A percentile compares a stretch with the other conserved stretches of the same genome.
phyloP scores from a whole-genome alignment of 2,113 vertebrate species.

The Brachyhypopomus gauderio region DNA sequence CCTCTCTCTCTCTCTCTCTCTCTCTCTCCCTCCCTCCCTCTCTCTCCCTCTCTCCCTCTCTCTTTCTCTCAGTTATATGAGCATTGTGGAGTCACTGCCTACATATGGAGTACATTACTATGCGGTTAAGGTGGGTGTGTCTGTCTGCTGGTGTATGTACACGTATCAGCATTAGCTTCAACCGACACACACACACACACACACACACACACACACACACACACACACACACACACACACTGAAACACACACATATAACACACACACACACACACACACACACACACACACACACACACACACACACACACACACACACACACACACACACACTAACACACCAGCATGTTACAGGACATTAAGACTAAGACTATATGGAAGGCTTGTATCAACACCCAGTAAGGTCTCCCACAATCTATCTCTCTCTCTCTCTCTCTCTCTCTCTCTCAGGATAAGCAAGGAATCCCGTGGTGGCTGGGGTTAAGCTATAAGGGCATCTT shows the following conservation, averaged over 20 bases:
- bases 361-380: constrained; percentile 30
- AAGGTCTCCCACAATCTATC: not conserved
- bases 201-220: no score
- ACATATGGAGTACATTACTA: constrained; percentile 63
- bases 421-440: constrained; percentile 4
- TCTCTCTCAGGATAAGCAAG: constrained; percentile 91
- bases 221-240: no score
- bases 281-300: no score
- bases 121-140: constrained; percentile 58
- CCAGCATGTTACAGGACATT: not conserved
- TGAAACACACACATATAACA: no score
- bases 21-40: constrained; percentile 40
- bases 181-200: constrained; percentile 21
- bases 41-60: constrained; percentile 23
- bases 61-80: constrained; percentile 53
- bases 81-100: constrained; percentile 55
- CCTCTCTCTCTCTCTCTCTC: constrained; percentile 40
- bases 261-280: no score
- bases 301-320: not conserved
- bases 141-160: constrained; percentile 32
- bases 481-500: constrained; percentile 99
- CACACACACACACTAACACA: not conserved
- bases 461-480: constrained; percentile 98
- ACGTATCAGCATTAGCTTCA: constrained; percentile 34
- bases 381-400: not conserved